These are phyloP conservation scores for Harpegnathos saltator DNA, from an alignment of 1,140 invertebrate species.

Conservation along the genomic window DNA sequence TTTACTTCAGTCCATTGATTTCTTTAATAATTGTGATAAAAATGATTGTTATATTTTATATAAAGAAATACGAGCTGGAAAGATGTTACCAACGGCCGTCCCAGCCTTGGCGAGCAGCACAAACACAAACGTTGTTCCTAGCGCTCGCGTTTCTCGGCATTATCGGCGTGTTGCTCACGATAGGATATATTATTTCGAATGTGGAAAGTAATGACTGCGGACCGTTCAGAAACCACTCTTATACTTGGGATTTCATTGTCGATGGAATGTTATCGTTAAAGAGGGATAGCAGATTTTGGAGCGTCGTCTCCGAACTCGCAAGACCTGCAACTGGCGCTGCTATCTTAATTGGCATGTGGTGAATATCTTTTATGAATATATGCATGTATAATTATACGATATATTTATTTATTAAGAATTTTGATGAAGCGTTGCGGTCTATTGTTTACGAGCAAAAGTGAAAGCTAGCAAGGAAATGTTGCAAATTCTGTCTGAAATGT, in stretches of 20 bases:
- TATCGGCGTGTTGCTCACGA: constrained; percentile 86
- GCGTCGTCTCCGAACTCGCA: constrained; percentile 83
- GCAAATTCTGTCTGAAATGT: constrained; percentile 89
- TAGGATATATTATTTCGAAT: constrained; percentile 88
- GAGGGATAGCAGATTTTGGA: constrained; percentile 79
- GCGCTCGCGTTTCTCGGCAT: constrained; percentile 89
- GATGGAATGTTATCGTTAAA: constrained; percentile 84
- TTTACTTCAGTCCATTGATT: constrained; percentile 89
- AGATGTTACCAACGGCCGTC: constrained; percentile 87
- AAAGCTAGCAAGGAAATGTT: constrained; percentile 89
- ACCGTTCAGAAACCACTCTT: constrained; percentile 85
- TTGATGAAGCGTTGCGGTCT: constrained; percentile 87
- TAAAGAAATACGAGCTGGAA: constrained; percentile 87
- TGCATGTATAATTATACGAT: background rate
- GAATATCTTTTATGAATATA: constrained; percentile 68
- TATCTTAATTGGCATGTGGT: constrained; percentile 87
- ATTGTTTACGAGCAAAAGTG: constrained; percentile 89
- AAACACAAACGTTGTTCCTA: constrained; percentile 90
- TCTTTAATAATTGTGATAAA: constrained; percentile 88
- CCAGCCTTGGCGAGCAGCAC: constrained; percentile 89
- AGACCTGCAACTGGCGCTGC: constrained; percentile 87
- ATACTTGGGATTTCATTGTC: constrained; percentile 85
- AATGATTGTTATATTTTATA: constrained; percentile 89
- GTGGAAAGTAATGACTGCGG: constrained; percentile 86
- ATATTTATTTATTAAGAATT: constrained; percentile 40